Base-by-base conservation (phyloP, 1,140 invertebrate genomes). In the Drosophila mauritiana region DNA sequence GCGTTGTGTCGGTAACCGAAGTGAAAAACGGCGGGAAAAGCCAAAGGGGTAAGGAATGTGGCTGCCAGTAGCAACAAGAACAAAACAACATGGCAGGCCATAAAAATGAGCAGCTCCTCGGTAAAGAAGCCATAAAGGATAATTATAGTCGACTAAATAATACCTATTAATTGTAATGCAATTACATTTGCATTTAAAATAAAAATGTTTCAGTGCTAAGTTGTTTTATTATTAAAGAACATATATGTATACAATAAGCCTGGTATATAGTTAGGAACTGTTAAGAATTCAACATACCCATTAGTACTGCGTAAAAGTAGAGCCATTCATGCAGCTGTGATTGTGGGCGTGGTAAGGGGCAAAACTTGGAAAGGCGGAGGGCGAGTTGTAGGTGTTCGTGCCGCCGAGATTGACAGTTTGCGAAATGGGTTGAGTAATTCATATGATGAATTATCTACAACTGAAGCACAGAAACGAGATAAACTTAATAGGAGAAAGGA, bases 401-500 rank as follows among this genome's bases (percentile, higher is more conserved):
- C 48, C 64, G 68, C 73, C 58, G 67, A 81, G 70, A 86, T 86
- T 86, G 83, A 86, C 83, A 86, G 75, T 79, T 86, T 86, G 75
- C 58, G 62, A 86, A 82, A 81, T 81, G 70, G 75, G 78, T 82
- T 86, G 83, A 81, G 82, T 82, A 86, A 86, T 86, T 86, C 82
- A 72, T 54, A 80, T 86, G 80, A 82, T 82, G 74, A 82, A 82
- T 78, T 74, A 80, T 69, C 69, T 73, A 48, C 53, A 48, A 45
- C 58, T 49, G 55, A 48, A 73, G 67, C 39, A 73, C 36, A 20
- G 27, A 8, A n/a, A 67, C 12, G 17, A 70, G 51, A 65, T 68
- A 68, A 45, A 52, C 40, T 37, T 51, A 63, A 67, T n/a, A 22
- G 8, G 8, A 20, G 22, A 12, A 39, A 17, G 42, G 4, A 65